Evolutionary conservation across 1,140 invertebrate genomes (phyloP).

Genomic region (Musca vetustissima): DNA sequence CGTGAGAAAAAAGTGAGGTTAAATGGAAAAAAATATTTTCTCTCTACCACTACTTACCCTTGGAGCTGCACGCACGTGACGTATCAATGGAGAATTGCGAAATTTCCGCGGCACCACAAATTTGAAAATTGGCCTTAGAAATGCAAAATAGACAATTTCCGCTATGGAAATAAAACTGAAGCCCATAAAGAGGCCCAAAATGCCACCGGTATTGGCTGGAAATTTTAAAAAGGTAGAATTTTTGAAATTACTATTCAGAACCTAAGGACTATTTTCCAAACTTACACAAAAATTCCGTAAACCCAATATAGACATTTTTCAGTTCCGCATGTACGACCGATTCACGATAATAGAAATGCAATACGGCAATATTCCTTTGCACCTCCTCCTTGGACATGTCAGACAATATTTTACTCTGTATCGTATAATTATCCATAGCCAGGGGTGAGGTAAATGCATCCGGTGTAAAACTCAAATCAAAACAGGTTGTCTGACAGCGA

Average conservation of each 20-base stretch:
- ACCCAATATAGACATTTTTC: no score
- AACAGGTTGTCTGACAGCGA: no score
- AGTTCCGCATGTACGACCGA: slow-evolving; percentile 68
- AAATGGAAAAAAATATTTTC: not conserved
- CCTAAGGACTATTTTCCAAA: no score
- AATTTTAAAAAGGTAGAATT: no score
- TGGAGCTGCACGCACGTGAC: not conserved
- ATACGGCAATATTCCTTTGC: slow-evolving; percentile 65
- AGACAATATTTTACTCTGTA: slow-evolving; percentile 35
- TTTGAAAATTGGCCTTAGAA: slow-evolving; percentile 58
- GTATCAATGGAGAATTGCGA: no score
- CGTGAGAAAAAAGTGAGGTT: not conserved
- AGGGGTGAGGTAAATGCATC: slow-evolving; percentile 42
- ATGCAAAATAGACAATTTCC: slow-evolving; percentile 72
- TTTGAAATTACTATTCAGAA: no score
- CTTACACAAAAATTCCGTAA: no score
- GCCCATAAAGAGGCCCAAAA: slow-evolving; percentile 78
- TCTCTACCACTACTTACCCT: not conserved
- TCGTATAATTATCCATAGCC: slow-evolving; percentile 32
- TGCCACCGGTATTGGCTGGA: no score
- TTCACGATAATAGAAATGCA: slow-evolving; percentile 73
- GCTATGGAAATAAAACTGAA: slow-evolving; percentile 77
- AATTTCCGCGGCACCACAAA: slow-evolving; percentile 17
- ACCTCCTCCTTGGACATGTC: slow-evolving; percentile 41
- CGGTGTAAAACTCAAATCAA: slow-evolving; percentile 37